These are phyloP conservation scores for Drosophila prolongata DNA, from an alignment of 2,888 invertebrate genomes.

Conservation along the genomic window DNA sequence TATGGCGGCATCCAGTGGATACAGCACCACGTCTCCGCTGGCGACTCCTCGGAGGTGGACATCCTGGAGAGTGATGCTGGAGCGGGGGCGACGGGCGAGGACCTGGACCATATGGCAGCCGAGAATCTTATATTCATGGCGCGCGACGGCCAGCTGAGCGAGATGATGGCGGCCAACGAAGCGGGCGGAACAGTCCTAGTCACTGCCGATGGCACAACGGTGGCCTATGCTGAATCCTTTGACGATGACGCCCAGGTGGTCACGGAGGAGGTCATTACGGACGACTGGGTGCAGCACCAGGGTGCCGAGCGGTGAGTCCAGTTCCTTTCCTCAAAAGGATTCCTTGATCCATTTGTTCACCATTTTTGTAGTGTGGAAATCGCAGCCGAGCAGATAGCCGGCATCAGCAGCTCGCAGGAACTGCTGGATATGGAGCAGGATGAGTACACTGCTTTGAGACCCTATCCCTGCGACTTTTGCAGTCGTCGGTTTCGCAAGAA, in stretches of 20 bases:
- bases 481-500: slow-evolving; percentile 93
- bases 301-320: slow-evolving; percentile 88
- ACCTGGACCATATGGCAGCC: slow-evolving; percentile 87
- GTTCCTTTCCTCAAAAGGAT: background rate
- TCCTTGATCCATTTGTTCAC: background rate
- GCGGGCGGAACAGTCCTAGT: slow-evolving; percentile 68
- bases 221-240: slow-evolving; percentile 63
- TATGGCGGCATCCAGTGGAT: slow-evolving; percentile 82
- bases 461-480: slow-evolving; percentile 94
- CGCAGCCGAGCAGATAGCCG: slow-evolving; percentile 87
- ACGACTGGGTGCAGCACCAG: slow-evolving; percentile 91
- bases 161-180: slow-evolving; percentile 77
- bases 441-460: slow-evolving; percentile 88
- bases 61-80: slow-evolving; percentile 63
- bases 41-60: slow-evolving; percentile 68
- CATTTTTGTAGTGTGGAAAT: slow-evolving; percentile 87
- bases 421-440: slow-evolving; percentile 91
- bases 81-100: slow-evolving; percentile 62
- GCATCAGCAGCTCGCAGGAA: slow-evolving; percentile 78
- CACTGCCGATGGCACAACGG: slow-evolving; percentile 63
- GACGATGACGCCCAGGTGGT: slow-evolving; percentile 87
- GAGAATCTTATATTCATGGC: slow-evolving; percentile 88
- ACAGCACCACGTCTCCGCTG: slow-evolving; percentile 65
- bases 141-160: slow-evolving; percentile 85
- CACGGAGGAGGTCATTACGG: slow-evolving; percentile 92